phyloP scores from a whole-genome alignment of 2,113 vertebrate genomes.

The Holacanthus passer region DNA sequence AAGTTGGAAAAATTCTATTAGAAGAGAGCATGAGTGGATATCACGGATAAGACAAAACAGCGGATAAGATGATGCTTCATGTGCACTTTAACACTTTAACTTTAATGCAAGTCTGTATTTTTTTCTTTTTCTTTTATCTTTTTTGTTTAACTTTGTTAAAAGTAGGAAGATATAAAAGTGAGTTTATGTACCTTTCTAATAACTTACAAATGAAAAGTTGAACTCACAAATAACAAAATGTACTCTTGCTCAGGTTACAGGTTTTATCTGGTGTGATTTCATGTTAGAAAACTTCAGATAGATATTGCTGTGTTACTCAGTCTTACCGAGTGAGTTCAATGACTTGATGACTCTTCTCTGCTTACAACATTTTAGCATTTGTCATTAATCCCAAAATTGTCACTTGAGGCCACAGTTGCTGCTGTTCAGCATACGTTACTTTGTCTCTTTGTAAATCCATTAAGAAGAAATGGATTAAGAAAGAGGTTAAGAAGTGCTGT shows the following conservation, averaged over 20 bases:
- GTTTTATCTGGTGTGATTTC: too few species aligned
- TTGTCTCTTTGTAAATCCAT: not conserved
- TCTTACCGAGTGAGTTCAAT: not conserved
- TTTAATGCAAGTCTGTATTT: not conserved
- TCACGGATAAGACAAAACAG: not conserved
- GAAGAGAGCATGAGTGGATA: not conserved
- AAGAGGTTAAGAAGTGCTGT: not conserved
- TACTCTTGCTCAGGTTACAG: not conserved
- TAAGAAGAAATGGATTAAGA: too few species aligned
- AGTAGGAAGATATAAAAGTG: too few species aligned
- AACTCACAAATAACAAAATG: not conserved
- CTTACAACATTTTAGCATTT: not conserved
- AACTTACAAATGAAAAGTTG: too few species aligned
- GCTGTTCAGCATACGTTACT: not conserved
- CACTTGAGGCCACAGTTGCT: not conserved
- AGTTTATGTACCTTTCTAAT: too few species aligned
- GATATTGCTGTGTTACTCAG: not conserved
- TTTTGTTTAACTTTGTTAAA: too few species aligned
- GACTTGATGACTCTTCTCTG: too few species aligned
- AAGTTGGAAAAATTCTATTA: not conserved
- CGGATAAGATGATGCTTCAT: too few species aligned
- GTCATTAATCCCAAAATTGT: not conserved
- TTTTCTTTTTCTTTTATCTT: too few species aligned
- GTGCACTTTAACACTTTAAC: too few species aligned
- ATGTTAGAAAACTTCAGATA: not conserved